Conservation (phyloP, 2,888 invertebrate species). For the Euphydryas editha region DNA sequence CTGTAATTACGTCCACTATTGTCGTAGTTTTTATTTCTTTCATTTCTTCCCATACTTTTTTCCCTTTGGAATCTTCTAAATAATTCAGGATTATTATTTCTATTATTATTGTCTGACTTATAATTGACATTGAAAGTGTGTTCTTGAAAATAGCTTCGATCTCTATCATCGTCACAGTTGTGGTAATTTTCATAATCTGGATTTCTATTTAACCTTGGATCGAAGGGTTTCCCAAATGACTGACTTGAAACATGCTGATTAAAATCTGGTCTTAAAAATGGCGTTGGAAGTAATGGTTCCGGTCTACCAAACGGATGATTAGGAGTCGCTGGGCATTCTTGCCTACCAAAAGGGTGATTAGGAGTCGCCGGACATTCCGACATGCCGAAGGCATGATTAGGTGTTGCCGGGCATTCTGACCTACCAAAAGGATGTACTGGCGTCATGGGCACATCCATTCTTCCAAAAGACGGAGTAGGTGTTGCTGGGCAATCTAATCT, state of each 20-base stretch:
- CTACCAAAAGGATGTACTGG: conserved; percentile 50
- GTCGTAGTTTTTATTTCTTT: conserved; percentile 49
- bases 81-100: conserved; percentile 46
- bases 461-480: conserved; percentile 51
- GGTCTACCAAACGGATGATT: conserved; percentile 34
- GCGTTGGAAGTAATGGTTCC: conserved; percentile 35
- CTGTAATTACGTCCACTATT: conserved; percentile 48
- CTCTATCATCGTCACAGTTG: conserved; percentile 52
- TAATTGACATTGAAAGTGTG: conserved; percentile 43
- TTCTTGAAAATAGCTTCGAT: conserved; percentile 55
- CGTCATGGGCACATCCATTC: conserved; percentile 50
- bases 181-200: conserved; percentile 54
- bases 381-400: conserved; percentile 58
- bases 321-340: conserved; percentile 52
- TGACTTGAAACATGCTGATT: conserved; percentile 37
- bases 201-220: conserved; percentile 65
- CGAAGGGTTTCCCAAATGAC: conserved; percentile 51
- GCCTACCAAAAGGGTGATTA: conserved; percentile 46
- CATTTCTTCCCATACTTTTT: conserved; percentile 50
- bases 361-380: conserved; percentile 54
- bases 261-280: conserved; percentile 51
- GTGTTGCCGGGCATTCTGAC: conserved; percentile 50
- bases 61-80: conserved; percentile 53
- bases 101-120: conserved; percentile 44
- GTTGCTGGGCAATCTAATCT: conserved; percentile 45